Base-by-base conservation (phyloP, 2,797 vertebrate genomes). In the Eidolon dupreanum region DNA sequence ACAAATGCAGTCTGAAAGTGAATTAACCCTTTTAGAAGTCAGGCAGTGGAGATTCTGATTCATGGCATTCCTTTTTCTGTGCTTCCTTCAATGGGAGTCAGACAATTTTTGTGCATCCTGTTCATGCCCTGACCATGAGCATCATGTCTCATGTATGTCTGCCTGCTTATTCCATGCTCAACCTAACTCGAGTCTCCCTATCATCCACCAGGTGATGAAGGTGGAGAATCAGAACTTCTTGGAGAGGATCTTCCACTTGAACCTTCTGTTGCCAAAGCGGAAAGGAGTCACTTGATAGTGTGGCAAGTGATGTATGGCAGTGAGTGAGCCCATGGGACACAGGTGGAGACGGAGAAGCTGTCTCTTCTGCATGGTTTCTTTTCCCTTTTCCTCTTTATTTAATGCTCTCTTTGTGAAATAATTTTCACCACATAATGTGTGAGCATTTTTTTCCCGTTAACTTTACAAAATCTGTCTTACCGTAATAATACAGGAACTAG, bases 241-340 rank as follows among this genome's bases (percentile, higher is more conserved):
- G 99, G 99, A 91, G 98, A 99, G 88, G 98, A 99, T 74, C 97
- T 99, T 97, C 99, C 99, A 63, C 99, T 99, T 94, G 99, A 99
- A 98, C 99, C 99, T 90, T 99, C 98, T 38, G 98, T 99, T 98
- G 99, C 99, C 98, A 99, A 99, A 99, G 99, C 99, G 0, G 99
- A 99, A 98, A 99, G 99, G 97, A 99, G 99, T 98, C 99, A 99
- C 98, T 99, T 99, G 88, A 99, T 99, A 83, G 99, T 99, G 88
- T 99, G 99, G 99, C 99, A 99, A 98, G 99, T 99, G 96, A 98
- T 99, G 97, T 98, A 91, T 82, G 98, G 97, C 95, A 99, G 96
- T 68, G 99, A 99, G 97, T 99, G 98, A 99, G 66, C 95, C 95
- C 91, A 6, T 13, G 57, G 96, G 66, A 97, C 97, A 77, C 95